A percentile compares a stretch with the other conserved stretches of the same genome.
Conservation (phyloP, 2,113 vertebrate genomes). For the Etheostoma cragini region DNA sequence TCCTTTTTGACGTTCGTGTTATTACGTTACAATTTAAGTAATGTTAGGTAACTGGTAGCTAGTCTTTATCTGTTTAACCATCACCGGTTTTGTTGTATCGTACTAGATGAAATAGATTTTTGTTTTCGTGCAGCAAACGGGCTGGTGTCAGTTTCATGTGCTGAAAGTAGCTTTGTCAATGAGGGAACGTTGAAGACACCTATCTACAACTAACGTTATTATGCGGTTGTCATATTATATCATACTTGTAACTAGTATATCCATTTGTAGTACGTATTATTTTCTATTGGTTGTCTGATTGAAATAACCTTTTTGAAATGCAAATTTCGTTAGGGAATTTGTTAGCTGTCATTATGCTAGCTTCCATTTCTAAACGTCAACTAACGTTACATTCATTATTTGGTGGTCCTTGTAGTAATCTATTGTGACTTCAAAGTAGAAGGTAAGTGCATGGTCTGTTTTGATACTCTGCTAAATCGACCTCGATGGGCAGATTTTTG, state of each 20-base stretch:
- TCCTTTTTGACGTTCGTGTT: background rate
- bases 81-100: accelerated
- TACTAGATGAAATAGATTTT: background rate
- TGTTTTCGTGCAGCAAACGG: slow-evolving; percentile 31
- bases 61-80: too few relatives aligned
- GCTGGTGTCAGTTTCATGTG: slow-evolving; percentile 35
- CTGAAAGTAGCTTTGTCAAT: slow-evolving; percentile 43
- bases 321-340: background rate
- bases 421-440: accelerated
- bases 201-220: background rate
- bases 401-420: background rate
- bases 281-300: background rate
- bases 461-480: background rate
- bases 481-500: background rate
- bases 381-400: background rate
- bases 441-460: background rate
- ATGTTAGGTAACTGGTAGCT: background rate
- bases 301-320: background rate
- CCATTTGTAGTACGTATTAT: accelerated
- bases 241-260: background rate
- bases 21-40: background rate
- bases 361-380: background rate
- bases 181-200: slow-evolving; percentile 5
- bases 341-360: slow-evolving; percentile 35
- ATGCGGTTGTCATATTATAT: background rate